Evolutionary conservation across 2,797 vertebrate genomes (phyloP), one percentile per base, ranked within the genome.

Genomic region (Hoplostethus atlanticus): DNA sequence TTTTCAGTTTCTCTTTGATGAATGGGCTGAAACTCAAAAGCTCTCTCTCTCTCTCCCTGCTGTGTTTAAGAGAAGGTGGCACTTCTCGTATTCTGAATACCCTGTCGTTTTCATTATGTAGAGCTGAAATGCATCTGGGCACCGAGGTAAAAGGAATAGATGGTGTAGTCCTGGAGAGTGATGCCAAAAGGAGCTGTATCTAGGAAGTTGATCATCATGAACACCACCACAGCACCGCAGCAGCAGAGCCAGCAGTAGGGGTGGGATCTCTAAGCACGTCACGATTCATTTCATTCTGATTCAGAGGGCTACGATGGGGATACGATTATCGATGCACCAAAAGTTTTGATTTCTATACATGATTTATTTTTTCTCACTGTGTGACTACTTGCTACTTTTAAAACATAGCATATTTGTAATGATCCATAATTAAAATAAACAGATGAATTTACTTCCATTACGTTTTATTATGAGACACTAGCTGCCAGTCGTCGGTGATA

Each of bases 21-120:
- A 84, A 76, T 55, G 62, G 52, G 17, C 17, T 56, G 40, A 59
- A 64, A 58, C 56, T 68, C 54, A 55, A 79, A 69, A 71, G 40
- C 51, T 17, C 28, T 21, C 21, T 21, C 21, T 21, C 21, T 4
- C 44, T 25, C 6, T 53, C 52, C 64, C 46, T 42, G 51, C 34
- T 40, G 71, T 31, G 61, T 64, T 67, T 30, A 16, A 55, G 36
- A 63, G 21, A 63, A 55, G 34, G 17, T n/a, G 51, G 72, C 40
- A 38, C 44, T 51, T 64, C 52, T 61, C 62, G 47, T 16, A 48
- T 64, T 61, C 46, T 80, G 51, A 79, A 75, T 61, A 73, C 47
- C n/a, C 57, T 56, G 28, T 74, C 30, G 67, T 79, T 68, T 51
- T 46, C 34, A 64, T 68, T 38, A 48, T 44, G 2, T 44, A 12